phyloP scores from a whole-genome alignment of 2,113 vertebrate genomes.

The Circaetus gallicus region DNA sequence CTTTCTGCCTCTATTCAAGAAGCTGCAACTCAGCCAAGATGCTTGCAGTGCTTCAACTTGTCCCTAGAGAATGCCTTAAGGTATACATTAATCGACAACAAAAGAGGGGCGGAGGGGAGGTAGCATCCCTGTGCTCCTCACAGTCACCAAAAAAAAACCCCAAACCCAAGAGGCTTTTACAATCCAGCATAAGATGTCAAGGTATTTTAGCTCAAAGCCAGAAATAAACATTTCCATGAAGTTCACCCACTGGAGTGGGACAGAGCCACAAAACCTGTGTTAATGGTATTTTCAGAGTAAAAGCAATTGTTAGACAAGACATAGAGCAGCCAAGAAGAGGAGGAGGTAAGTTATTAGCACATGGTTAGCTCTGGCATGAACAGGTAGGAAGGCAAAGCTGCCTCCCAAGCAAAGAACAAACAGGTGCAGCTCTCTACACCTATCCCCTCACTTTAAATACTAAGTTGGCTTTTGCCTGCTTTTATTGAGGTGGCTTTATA shows the following conservation, averaged over 20 bases:
- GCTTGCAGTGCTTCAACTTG: not conserved
- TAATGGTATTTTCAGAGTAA: not conserved
- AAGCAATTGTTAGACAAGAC: not conserved
- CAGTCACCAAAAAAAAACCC: not conserved
- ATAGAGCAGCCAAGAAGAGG: not conserved
- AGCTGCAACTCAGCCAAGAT: not conserved
- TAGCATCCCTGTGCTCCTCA: not conserved
- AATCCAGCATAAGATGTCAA: not conserved
- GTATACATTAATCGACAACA: not conserved
- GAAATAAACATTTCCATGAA: not conserved
- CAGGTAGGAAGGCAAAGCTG: not conserved
- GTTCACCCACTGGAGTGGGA: not conserved
- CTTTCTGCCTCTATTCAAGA: not conserved
- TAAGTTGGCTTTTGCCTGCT: not conserved
- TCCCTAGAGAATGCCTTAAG: not conserved
- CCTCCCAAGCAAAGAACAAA: not conserved
- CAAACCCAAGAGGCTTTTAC: not conserved
- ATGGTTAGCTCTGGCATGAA: not conserved
- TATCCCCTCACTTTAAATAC: not conserved
- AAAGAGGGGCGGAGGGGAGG: not conserved
- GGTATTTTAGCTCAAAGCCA: not conserved
- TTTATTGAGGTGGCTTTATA: not conserved
- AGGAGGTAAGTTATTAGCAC: not conserved
- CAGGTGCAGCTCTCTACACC: not conserved
- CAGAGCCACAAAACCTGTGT: not conserved